Percentiles rank a stretch among this genome's conserved stretches.
phyloP scores from a whole-genome alignment of 2,113 vertebrate species.

The Ctenodactylus gundi region DNA sequence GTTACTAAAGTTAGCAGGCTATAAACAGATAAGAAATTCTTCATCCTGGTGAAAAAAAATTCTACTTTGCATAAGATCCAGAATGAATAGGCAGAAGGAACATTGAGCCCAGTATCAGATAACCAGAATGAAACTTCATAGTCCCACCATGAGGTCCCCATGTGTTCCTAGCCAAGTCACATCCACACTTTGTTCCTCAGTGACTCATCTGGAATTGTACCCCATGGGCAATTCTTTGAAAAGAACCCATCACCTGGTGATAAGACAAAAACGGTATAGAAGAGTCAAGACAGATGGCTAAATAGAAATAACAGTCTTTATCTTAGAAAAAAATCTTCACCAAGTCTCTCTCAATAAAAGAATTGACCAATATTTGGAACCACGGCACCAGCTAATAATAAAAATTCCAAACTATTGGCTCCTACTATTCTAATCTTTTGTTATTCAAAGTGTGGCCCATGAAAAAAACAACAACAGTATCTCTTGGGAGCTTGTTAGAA shows the following conservation, averaged over 20 bases:
- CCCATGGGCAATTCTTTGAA: not conserved
- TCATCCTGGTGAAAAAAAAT: not conserved
- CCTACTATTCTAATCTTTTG: not conserved
- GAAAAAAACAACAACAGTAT: not conserved
- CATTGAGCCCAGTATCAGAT: not conserved
- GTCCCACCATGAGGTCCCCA: not conserved
- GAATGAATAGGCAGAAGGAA: not conserved
- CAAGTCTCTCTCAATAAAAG: not conserved
- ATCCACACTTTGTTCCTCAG: not conserved
- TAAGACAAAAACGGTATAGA: too few species aligned
- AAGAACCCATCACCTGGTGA: too few species aligned
- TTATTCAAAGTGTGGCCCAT: not conserved
- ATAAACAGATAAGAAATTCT: not conserved
- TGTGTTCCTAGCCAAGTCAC: not conserved
- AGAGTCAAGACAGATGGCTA: not conserved
- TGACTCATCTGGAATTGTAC: not conserved
- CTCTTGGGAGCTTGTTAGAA: not conserved
- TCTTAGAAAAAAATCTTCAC: not conserved
- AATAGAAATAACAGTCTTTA: not conserved
- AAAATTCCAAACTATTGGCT: not conserved
- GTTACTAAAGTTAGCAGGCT: not conserved
- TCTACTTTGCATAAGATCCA: not conserved
- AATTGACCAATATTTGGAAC: not conserved
- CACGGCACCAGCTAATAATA: not conserved
- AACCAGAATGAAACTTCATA: not conserved